Conservation (phyloP, 1,140 invertebrate species). For the Ceratina japonica region DNA sequence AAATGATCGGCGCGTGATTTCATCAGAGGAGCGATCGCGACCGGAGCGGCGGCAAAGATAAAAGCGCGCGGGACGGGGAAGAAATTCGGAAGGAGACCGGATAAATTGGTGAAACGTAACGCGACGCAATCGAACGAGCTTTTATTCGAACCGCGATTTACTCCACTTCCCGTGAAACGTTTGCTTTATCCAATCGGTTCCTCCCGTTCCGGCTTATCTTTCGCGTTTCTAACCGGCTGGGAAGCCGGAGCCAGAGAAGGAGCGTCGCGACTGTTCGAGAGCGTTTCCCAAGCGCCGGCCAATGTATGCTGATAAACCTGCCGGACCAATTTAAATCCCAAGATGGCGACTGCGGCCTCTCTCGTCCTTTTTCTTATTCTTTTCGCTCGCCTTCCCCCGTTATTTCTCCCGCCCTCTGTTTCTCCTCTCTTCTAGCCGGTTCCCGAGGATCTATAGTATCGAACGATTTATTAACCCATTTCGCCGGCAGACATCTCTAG, state of each 20-base stretch:
- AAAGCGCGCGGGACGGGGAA: neutral
- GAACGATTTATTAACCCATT: conserved; percentile 65
- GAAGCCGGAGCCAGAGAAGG: conserved; percentile 39
- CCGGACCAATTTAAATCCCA: conserved; percentile 64
- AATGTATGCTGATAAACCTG: conserved; percentile 68
- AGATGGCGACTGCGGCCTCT: conserved; percentile 32
- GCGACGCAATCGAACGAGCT: conserved; percentile 16
- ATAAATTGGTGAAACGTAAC: conserved; percentile 29
- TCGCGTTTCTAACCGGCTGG: conserved; percentile 20
- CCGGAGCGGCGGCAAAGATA: neutral
- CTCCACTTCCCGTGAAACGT: conserved; percentile 2
- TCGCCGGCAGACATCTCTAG: conserved; percentile 46
- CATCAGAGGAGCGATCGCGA: neutral
- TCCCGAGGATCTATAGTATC: conserved; percentile 33
- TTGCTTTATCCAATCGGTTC: conserved; percentile 21
- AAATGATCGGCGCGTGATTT: neutral
- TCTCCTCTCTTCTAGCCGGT: neutral
- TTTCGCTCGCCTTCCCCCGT: neutral
- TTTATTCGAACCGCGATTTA: conserved; percentile 24
- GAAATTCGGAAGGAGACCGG: neutral
- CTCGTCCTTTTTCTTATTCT: neutral
- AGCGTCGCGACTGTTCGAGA: conserved; percentile 15
- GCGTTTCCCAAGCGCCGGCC: conserved; percentile 56
- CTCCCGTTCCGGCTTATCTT: conserved; percentile 37
- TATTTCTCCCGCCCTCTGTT: neutral